Evolutionary conservation across 2,113 vertebrate genomes (phyloP), one percentile per base, ranked within the genome.

Genomic region (Sclerurus mexicanus): DNA sequence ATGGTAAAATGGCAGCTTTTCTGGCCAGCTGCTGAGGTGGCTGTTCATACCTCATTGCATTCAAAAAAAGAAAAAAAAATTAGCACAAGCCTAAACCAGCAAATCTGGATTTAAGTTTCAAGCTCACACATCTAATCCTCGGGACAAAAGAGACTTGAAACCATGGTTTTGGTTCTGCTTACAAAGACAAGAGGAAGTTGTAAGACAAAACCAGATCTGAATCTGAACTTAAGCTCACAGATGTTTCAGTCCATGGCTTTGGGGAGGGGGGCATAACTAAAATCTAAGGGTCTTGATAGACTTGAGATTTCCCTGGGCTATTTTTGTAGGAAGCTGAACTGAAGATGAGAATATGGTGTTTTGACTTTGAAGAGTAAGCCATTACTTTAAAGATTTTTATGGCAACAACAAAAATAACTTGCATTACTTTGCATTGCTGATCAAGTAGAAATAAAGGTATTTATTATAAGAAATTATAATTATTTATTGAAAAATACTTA

Each of bases 81-180:
- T 35, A 85, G 49, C 31, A 72, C 12, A 78, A 85, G 22, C 21
- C 33, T 71, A 74, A 87, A 67, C 44, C 33, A 89, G 83, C 60
- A 71, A 67, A 93, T 90, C 47, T 88, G 68, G 64, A 58, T 67
- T 83, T 83, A 18, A 50, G 42, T 78, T 95, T 90, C 82, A 92
- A 81, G 68, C 30, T 42, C 20, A 56, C 14, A 3, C 23, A 80
- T 80, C 33, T 81, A 62, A 90, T 87, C 35, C 66, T 47, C 6
- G 7, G 42, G 59, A 95, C 39, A 79, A 80, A 60, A 81, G 27
- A 85, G 77, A 87, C 75, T 77, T 37, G 85, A 96, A 96, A 90
- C 82, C 35, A 52, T 44, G 64, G 79, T 42, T 95, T 96, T 93
- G 59, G 85, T 97, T 94, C 93, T 88, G 68, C 90, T 95, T 84